These are phyloP conservation scores for Neoaliturus tenellus DNA, from an alignment of 2,888 invertebrate genomes.

Conservation along the genomic window DNA sequence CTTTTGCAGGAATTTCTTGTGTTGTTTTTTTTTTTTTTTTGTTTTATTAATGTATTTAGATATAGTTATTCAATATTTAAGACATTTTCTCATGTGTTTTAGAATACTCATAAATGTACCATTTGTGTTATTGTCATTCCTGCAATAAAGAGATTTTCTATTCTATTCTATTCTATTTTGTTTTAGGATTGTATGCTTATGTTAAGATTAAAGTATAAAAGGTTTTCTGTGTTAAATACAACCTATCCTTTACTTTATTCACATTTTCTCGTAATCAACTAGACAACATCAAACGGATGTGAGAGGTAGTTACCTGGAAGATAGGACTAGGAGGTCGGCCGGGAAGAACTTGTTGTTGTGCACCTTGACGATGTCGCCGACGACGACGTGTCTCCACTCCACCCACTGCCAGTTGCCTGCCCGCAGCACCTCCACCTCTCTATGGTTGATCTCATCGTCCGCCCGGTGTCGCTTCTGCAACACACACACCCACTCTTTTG, in stretches of 20 bases:
- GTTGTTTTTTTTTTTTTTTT: too few relatives aligned
- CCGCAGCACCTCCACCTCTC: slow-evolving; percentile 88
- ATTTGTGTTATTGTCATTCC: too few relatives aligned
- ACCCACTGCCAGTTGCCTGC: slow-evolving; percentile 87
- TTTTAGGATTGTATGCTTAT: too few relatives aligned
- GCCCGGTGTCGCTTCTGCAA: slow-evolving; percentile 95
- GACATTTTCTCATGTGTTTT: too few relatives aligned
- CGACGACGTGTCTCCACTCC: slow-evolving; percentile 89
- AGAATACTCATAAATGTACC: too few relatives aligned
- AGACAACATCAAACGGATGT: slow-evolving; percentile 34
- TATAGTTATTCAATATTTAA: too few relatives aligned
- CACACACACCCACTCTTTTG: neutral
- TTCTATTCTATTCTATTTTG: too few relatives aligned
- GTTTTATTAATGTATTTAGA: too few relatives aligned
- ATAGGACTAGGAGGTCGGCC: slow-evolving; percentile 93
- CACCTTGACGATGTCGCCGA: slow-evolving; percentile 97
- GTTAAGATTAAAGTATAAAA: too few relatives aligned
- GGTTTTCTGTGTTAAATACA: too few relatives aligned
- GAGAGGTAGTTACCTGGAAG: slow-evolving; percentile 97
- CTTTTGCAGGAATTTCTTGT: too few relatives aligned
- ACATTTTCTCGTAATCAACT: neutral
- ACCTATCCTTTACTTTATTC: slow-evolving; percentile 30
- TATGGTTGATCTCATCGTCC: slow-evolving; percentile 96
- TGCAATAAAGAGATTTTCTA: too few relatives aligned
- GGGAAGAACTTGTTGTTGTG: slow-evolving; percentile 97